Conservation (phyloP, 2,113 vertebrate genomes). For the Camelus bactrianus region DNA sequence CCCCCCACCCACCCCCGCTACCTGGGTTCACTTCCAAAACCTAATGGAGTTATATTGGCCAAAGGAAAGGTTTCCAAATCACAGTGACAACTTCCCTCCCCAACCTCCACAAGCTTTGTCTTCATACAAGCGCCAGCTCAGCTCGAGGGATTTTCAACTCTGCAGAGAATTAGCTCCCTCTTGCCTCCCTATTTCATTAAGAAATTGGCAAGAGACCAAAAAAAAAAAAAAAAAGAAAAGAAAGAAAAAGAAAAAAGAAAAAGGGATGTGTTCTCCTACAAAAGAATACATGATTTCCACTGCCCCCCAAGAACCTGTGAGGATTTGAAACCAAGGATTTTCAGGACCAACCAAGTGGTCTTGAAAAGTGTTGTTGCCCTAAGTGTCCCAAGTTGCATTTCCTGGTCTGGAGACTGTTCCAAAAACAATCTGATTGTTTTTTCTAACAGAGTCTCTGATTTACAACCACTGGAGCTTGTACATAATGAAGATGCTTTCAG, state of each 20-base stretch:
- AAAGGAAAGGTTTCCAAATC: conserved; percentile 81
- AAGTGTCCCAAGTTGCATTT: neutral
- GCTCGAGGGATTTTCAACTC: conserved; percentile 86
- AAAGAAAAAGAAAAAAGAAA: conserved; percentile 74
- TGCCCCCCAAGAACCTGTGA: neutral
- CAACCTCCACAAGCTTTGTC: conserved; percentile 80
- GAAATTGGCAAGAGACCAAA: conserved; percentile 89
- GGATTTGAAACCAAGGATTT: neutral
- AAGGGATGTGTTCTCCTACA: conserved; percentile 78
- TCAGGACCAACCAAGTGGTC: neutral
- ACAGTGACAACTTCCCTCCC: conserved; percentile 75
- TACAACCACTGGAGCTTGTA: neutral
- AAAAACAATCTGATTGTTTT: neutral
- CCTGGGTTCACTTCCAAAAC: conserved; percentile 84
- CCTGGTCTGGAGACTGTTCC: neutral
- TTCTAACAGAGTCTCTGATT: neutral
- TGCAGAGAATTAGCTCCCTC: conserved; percentile 86
- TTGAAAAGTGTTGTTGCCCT: neutral
- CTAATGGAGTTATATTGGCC: conserved; percentile 84
- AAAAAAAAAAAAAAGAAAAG: conserved; percentile 15
- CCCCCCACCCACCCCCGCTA: neutral
- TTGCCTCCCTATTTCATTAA: conserved; percentile 88
- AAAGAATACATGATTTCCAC: conserved; percentile 75
- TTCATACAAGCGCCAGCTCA: conserved; percentile 78
- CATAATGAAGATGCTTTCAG: neutral